Evolutionary conservation across 2,888 invertebrate species (phyloP).

Genomic region (Congeria kusceri): DNA sequence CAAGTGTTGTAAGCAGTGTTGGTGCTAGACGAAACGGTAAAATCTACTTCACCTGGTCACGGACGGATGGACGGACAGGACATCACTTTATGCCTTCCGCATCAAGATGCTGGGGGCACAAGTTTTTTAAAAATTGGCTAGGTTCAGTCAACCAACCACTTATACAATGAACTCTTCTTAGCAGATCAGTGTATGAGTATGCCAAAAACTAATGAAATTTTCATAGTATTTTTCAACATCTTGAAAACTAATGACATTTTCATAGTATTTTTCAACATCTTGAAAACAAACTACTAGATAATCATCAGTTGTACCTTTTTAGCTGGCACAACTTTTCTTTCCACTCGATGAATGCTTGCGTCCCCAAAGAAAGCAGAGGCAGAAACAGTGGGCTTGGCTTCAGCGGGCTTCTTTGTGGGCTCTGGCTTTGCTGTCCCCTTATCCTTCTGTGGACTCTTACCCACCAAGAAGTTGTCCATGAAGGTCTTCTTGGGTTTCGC

Average conservation of each 20-base stretch:
- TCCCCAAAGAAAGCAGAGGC: constrained; percentile 81
- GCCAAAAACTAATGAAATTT: neutral
- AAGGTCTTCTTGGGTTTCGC: constrained; percentile 69
- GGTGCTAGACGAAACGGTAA: too few relatives aligned
- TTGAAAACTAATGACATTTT: neutral
- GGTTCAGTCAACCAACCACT: too few relatives aligned
- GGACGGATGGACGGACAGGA: too few relatives aligned
- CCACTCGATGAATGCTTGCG: constrained; percentile 72
- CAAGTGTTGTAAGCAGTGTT: too few relatives aligned
- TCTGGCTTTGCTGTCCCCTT: constrained; percentile 27
- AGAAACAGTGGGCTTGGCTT: constrained; percentile 66
- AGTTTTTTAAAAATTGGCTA: too few relatives aligned
- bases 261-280: neutral
- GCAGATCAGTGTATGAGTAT: too few relatives aligned
- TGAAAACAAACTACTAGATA: too few relatives aligned
- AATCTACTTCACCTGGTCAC: too few relatives aligned
- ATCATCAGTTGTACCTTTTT: constrained; percentile 2
- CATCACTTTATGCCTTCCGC: too few relatives aligned
- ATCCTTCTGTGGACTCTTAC: constrained; percentile 57
- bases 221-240: neutral
- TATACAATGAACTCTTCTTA: too few relatives aligned
- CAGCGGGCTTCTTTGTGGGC: constrained; percentile 33
- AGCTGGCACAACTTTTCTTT: constrained; percentile 59
- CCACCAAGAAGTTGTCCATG: constrained; percentile 72
- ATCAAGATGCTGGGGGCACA: too few relatives aligned